Evolutionary conservation across 1,140 invertebrate species (phyloP), one percentile per base, ranked within the genome.

Genomic region (Drosophila arizonae): DNA sequence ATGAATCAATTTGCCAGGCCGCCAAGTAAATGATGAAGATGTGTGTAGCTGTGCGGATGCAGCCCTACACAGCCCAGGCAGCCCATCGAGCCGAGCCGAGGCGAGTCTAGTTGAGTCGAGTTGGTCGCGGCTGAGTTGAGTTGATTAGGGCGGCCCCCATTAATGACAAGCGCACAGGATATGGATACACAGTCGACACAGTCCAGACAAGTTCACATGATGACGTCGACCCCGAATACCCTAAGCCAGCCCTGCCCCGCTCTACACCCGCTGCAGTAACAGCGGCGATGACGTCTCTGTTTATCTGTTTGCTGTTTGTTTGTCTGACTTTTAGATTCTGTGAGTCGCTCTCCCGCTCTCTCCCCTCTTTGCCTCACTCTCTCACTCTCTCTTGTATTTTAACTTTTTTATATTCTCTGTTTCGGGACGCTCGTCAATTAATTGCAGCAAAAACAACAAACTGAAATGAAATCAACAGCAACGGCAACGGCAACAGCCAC

Each of bases 1-100:
- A 88, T 88, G 84, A 88, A 88, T 89, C 84, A 88, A 88, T 88
- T 88, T 88, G 84, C 79, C 79, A 64, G 82, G 56, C 66, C 72
- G 73, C 68, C 63, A 65, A 77, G 50, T 65, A 69, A 72, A 87
- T 73, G 72, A 79, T 81, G 76, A 79, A 71, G 79, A 79, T 81
- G 77, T 66, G 77, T 66, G 58, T 24, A 24, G 21, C 21, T 24
- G 21, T 76, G 63, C 45, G 30, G 10, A 21, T 13, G 43, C 26
- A 46, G 24, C 11, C 48, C 41, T 17, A 33, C 33, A 30, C 28
- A 41, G 30, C 39, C 33, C 41, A 2, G 21, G 5, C 46, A 17
- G 56, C 3, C 26, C 33, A 51, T 24, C 21, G 21, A 24, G 21
- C 21, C 21, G 21, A 24, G 21, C 2, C 28, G 55, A 58, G 54